Evolutionary conservation across 2,113 vertebrate species (phyloP).

Genomic region (Ramphastos sulfuratus): DNA sequence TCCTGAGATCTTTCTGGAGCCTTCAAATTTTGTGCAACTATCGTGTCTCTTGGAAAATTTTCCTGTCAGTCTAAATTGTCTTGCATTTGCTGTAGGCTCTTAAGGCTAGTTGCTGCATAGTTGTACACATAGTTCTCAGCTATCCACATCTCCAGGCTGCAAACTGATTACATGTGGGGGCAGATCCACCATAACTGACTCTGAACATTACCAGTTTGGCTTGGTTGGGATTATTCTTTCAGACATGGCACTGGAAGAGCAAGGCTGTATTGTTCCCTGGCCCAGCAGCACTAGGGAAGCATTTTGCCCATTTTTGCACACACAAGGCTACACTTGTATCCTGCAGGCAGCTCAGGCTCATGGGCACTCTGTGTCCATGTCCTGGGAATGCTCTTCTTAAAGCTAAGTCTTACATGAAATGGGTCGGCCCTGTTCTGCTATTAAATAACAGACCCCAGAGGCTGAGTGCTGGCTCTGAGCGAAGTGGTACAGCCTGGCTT

Average conservation of each 20-base stretch:
- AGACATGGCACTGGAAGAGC: neutral
- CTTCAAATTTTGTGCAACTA: constrained; percentile 42
- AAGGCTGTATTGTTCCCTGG: neutral
- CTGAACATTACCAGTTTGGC: neutral
- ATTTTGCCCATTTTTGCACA: neutral
- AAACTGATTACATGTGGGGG: neutral
- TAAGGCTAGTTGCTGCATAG: neutral
- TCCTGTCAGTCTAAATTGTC: constrained; percentile 26
- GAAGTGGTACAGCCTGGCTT: neutral
- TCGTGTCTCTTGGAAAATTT: neutral
- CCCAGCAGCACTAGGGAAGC: neutral
- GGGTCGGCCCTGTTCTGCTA: neutral
- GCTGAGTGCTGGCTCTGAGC: neutral
- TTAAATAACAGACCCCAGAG: neutral
- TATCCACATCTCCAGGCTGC: fast-evolving
- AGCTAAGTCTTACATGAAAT: neutral
- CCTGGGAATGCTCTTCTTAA: neutral
- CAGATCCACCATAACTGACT: neutral
- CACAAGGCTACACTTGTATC: fast-evolving
- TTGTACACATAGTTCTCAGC: neutral
- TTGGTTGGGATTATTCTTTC: neutral
- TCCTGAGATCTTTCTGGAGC: neutral
- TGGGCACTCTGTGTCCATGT: neutral
- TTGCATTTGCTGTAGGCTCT: constrained; percentile 7
- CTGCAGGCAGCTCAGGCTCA: neutral